A percentile compares a stretch with the other conserved stretches of the same genome.
These are phyloP conservation scores for Dynastes grantii DNA, from an alignment of 2,888 invertebrate genomes.

Conservation along the genomic window DNA sequence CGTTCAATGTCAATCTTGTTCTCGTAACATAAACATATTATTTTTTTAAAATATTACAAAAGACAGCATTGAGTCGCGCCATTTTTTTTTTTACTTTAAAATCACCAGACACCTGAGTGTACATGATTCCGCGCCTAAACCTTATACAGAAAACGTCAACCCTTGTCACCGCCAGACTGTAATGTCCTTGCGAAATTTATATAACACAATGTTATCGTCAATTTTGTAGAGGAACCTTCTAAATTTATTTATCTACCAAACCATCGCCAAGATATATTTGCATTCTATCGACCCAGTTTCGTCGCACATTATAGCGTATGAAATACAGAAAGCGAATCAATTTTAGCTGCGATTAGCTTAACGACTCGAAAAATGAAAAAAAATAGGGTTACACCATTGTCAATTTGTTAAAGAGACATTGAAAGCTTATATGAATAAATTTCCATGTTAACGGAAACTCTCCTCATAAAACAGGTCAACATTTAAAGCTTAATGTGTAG, in stretches of 20 bases:
- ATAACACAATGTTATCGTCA: neutral
- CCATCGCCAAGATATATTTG: neutral
- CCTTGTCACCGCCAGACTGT: neutral
- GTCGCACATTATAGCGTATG: neutral
- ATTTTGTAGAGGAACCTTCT: neutral
- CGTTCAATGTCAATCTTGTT: no score
- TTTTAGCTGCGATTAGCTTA: slow-evolving; percentile 1
- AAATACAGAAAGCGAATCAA: neutral
- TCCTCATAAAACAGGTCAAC: neutral
- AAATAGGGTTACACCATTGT: slow-evolving; percentile 1
- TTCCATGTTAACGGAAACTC: neutral
- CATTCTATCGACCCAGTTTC: neutral
- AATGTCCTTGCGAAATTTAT: neutral
- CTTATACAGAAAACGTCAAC: slow-evolving; percentile 9
- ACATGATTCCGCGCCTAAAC: neutral
- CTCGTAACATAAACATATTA: no score
- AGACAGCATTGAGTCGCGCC: no score
- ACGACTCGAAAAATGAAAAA: slow-evolving; percentile 11
- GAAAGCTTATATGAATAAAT: slow-evolving; percentile 10
- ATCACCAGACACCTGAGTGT: neutral
- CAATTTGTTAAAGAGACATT: slow-evolving; percentile 1
- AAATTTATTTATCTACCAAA: slow-evolving; percentile 6
- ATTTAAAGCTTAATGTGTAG: neutral
- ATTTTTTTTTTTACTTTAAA: neutral
- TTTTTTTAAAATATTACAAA: no score